Evolutionary conservation across 2,888 invertebrate species (phyloP).

Genomic region (Chymomyza fuscimana): DNA sequence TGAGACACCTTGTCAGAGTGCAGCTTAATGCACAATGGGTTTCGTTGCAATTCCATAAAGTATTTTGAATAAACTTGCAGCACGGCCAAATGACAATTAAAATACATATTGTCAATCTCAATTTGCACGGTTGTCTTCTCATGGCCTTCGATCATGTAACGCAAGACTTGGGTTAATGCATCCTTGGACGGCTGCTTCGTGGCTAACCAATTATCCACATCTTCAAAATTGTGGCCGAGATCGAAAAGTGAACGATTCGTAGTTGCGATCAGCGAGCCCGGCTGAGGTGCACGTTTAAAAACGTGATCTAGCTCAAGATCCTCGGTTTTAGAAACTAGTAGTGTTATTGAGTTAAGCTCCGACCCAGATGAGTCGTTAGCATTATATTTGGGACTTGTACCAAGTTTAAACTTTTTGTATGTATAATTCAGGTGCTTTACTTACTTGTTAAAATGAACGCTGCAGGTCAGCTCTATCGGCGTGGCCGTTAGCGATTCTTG

Average conservation of each 20-base stretch:
- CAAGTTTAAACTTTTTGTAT: background rate
- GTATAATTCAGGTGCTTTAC: background rate
- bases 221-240: slow-evolving; percentile 51
- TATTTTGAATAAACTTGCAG: slow-evolving; percentile 73
- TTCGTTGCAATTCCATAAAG: slow-evolving; percentile 54
- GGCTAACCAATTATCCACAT: slow-evolving; percentile 39
- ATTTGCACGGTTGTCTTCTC: slow-evolving; percentile 50
- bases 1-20: slow-evolving; percentile 79
- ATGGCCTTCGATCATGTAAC: slow-evolving; percentile 54
- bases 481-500: background rate
- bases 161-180: slow-evolving; percentile 36
- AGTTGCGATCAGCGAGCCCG: background rate
- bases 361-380: background rate
- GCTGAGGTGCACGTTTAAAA: slow-evolving; percentile 11
- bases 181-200: slow-evolving; percentile 41
- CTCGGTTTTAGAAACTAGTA: slow-evolving; percentile 41
- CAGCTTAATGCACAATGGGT: slow-evolving; percentile 38
- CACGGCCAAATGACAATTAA: slow-evolving; percentile 70
- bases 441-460: slow-evolving; percentile 40
- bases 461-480: slow-evolving; percentile 35
- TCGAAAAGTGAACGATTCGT: slow-evolving; percentile 48
- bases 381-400: slow-evolving; percentile 23
- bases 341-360: slow-evolving; percentile 33
- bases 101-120: slow-evolving; percentile 51
- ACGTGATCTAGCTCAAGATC: slow-evolving; percentile 40